phyloP scores from a whole-genome alignment of 1,140 invertebrate species.

The Drosophila azteca region DNA sequence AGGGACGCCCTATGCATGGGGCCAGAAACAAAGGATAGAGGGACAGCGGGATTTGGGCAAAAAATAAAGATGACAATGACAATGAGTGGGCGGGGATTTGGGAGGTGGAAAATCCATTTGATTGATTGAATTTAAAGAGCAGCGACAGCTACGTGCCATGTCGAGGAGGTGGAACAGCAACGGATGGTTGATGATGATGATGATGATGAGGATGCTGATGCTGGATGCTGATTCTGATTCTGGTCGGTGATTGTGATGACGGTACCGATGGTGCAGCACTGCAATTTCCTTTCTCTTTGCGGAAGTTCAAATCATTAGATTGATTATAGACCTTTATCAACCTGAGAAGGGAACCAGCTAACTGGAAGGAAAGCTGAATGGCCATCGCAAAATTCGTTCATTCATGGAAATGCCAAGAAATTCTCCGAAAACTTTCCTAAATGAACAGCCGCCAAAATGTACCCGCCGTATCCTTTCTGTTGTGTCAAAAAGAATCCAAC shows the following conservation, averaged over 20 bases:
- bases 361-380: too few species aligned
- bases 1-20: neutral
- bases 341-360: neutral
- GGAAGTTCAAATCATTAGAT: conserved; percentile 47
- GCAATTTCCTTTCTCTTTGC: conserved; percentile 20
- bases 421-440: neutral
- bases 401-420: too few species aligned
- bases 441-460: neutral
- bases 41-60: neutral
- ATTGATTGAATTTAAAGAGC: conserved; percentile 75
- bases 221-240: too few species aligned
- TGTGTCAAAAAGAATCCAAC: too few species aligned
- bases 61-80: conserved; percentile 40
- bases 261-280: conserved; percentile 37
- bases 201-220: conserved; percentile 16
- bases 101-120: conserved; percentile 55
- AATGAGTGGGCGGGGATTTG: conserved; percentile 24
- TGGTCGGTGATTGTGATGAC: conserved; percentile 4
- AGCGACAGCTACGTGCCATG: conserved; percentile 15
- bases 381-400: too few species aligned
- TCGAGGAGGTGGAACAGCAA: neutral
- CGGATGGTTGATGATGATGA: conserved; percentile 4
- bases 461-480: neutral
- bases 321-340: conserved; percentile 45
- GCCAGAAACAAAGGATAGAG: conserved; percentile 8